Base-by-base conservation (phyloP, 2,113 vertebrate genomes). In the Hippocampus zosterae region DNA sequence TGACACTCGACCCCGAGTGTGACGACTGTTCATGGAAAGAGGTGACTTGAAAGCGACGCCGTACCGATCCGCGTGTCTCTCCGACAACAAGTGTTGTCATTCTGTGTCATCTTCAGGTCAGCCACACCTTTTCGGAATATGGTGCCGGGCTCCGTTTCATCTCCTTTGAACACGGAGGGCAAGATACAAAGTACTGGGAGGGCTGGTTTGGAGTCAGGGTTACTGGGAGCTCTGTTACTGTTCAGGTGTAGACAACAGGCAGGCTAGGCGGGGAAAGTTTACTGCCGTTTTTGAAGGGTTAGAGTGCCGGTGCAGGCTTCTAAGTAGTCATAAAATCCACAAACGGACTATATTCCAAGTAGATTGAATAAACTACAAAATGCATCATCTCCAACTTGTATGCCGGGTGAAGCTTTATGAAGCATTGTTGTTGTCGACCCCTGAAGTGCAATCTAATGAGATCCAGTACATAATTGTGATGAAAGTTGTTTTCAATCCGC, bases 141-240 rank as follows among this genome's bases (percentile, higher is more conserved):
- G 95, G 95, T 3, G 91, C 93, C 0, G 95, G 96, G 1, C 84
- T 96, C n/a, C 94, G 95, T 8, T 96, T 92, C 42, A 86, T 99
- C 74, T 84, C 79, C 59, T 98, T 98, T 1, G 92, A 97, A 52
- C 97, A 98, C 0, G 94, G 94, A 0, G 97, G 97, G 0, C 91
- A 94, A 82, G 96, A 98, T 90, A 91, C 90, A 0, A 94, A 93
- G 1, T 97, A 77, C 90, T 99, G 97, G 96, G 90, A 96, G 18
- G 97, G 97, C 0, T 98, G 96, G 96, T 99, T 90, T 1, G 96
- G 97, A 0, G 94, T 94, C 0, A 90, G 96, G 2, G 91, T 98
- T 73, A 97, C 96, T 19, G 93, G 92, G 77, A 98, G 96, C 88
- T 92, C 90, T 0, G 89, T 99, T 33, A 93, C 75, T 4, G 44